A percentile compares a stretch with the other conserved stretches of the same genome.
Evolutionary conservation across 2,113 vertebrate species (phyloP).

Genomic region (Corythoichthys haematopterus): DNA sequence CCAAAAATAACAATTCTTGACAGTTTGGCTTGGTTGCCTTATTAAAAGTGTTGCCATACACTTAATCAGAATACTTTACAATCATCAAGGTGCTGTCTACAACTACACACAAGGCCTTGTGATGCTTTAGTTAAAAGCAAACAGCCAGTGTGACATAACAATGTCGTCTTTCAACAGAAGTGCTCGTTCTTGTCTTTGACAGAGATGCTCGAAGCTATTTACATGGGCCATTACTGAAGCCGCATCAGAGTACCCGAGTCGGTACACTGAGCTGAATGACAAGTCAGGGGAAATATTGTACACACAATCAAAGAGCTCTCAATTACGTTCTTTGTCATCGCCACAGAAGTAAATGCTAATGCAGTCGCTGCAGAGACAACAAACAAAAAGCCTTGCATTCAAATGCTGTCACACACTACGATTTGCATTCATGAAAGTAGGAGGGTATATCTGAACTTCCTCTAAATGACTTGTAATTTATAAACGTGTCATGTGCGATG

Average conservation of each 20-base stretch:
- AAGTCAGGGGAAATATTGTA: slow-evolving; percentile 41
- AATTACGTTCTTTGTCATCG: slow-evolving; percentile 26
- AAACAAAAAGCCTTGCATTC: slow-evolving; percentile 20
- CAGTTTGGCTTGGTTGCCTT: background rate
- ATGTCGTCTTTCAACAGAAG: background rate
- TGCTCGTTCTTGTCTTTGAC: background rate
- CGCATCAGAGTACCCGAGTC: slow-evolving; percentile 26
- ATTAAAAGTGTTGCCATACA: background rate
- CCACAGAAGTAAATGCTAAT: slow-evolving; percentile 26
- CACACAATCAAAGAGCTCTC: slow-evolving; percentile 32
- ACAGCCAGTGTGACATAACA: background rate
- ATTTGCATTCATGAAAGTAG: background rate
- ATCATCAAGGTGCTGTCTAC: background rate
- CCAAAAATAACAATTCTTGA: background rate
- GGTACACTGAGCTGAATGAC: slow-evolving; percentile 43
- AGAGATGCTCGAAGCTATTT: slow-evolving; percentile 18
- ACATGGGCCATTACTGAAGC: slow-evolving; percentile 31
- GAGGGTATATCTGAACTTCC: background rate
- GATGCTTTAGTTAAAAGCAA: background rate
- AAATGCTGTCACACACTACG: slow-evolving; percentile 1
- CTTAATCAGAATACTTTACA: background rate
- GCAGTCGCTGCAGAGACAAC: slow-evolving; percentile 14
- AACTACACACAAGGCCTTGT: background rate
- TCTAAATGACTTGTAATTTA: background rate
- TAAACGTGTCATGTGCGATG: background rate